Evolutionary conservation across 1,140 invertebrate genomes (phyloP).

Genomic region (Helicoverpa armigera): DNA sequence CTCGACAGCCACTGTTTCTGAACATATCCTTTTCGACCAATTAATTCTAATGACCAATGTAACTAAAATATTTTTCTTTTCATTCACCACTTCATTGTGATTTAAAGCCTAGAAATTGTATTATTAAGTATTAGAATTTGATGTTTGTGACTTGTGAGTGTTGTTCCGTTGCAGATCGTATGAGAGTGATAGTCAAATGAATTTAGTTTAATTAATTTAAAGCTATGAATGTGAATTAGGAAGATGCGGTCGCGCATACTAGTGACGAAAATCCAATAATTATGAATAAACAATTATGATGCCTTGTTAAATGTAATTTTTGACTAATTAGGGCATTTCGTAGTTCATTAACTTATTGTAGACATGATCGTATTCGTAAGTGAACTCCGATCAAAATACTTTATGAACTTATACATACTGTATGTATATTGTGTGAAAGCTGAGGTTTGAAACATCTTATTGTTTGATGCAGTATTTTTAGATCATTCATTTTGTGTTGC

Average conservation of each 20-base stretch:
- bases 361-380: constrained; percentile 78
- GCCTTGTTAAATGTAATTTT: constrained; percentile 83
- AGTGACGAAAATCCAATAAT: constrained; percentile 87
- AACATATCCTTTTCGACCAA: constrained; percentile 85
- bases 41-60: constrained; percentile 81
- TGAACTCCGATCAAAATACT: constrained; percentile 82
- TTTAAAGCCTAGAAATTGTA: constrained; percentile 82
- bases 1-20: constrained; percentile 66
- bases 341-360: constrained; percentile 80
- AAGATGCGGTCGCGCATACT: constrained; percentile 87
- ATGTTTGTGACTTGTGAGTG: constrained; percentile 80
- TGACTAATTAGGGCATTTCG: constrained; percentile 84
- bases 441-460: constrained; percentile 66
- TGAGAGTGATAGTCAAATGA: constrained; percentile 85
- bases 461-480: constrained; percentile 83
- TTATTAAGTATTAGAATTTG: constrained; percentile 86
- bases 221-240: constrained; percentile 84
- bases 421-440: constrained; percentile 56
- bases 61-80: constrained; percentile 70
- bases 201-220: constrained; percentile 86
- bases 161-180: constrained; percentile 78
- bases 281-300: constrained; percentile 80
- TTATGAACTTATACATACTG: constrained; percentile 65
- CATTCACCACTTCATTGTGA: constrained; percentile 83
- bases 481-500: constrained; percentile 81